Evolutionary conservation across 2,113 vertebrate species (phyloP), one percentile per base, ranked within the genome.

Genomic region (Pangasianodon hypophthalmus): DNA sequence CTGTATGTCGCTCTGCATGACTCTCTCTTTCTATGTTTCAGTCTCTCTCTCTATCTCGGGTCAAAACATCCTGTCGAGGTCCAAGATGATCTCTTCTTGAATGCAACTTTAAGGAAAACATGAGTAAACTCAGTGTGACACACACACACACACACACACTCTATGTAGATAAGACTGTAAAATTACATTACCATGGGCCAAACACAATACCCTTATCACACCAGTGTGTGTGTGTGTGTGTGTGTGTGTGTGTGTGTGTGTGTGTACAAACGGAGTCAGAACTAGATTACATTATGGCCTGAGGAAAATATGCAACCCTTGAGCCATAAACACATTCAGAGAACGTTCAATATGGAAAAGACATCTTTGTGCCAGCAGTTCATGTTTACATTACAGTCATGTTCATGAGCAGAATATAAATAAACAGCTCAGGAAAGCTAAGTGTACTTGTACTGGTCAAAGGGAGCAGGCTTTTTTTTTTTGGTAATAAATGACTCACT

Each of bases 141-240:
- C 87, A 79, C 82, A 79, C 87, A 83, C 48, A 69, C 69, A 77
- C 62, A 41, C 52, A 84, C 32, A n/a, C 13, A 29, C 10, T 86
- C 75, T 83, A 7, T 41, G 73, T 44, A 77, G 73, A 77, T 8
- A 77, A 29, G 21, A 29, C 44, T 48, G 21, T 79, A 46, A 79
- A 48, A 79, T 50, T 48, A 79, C 75, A 50, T 48, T 50, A 50
- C 24, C 46, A 79, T 14, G 24, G 75, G 24, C 18, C 4, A 48
- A 79, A 48, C 24, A 50, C 44, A 50, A 46, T 26, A 48, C 24
- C 10, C 6, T 48, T 79, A 29, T 48, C 24, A 24, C 0, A 2
- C 18, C 18, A 3, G 41, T 46, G 41, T 73, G 69, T 19, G 32
- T 19, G 32, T 41, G 69, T 71, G 69, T 73, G 32, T 77, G 73